Evolutionary conservation across 2,113 vertebrate species (phyloP).

Genomic region (Scatophagus argus): DNA sequence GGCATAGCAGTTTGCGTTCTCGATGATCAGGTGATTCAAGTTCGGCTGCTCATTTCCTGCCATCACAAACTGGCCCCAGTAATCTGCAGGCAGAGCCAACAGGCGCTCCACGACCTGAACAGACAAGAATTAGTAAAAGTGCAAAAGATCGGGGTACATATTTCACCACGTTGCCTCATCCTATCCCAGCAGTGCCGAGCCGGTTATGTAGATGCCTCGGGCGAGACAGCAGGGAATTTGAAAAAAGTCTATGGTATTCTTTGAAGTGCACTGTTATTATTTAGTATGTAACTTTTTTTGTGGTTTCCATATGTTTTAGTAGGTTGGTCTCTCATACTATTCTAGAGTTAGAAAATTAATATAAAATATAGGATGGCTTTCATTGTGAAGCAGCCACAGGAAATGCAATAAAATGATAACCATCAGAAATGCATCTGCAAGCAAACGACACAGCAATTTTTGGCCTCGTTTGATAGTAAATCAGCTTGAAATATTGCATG

Average conservation of each 20-base stretch:
- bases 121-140: neutral
- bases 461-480: neutral
- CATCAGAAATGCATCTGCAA: neutral
- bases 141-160: neutral
- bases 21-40: conserved; percentile 86
- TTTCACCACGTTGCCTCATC: conserved; percentile 61
- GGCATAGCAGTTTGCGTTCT: conserved; percentile 91
- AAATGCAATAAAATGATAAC: neutral
- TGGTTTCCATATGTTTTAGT: neutral
- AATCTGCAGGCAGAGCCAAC: conserved; percentile 88
- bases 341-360: too few species aligned
- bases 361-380: neutral
- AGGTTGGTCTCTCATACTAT: neutral
- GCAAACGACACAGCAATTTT: neutral
- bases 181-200: neutral
- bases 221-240: conserved; percentile 21
- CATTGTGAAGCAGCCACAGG: neutral
- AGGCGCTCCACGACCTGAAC: conserved; percentile 92
- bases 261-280: conserved; percentile 2
- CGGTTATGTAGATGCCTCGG: neutral
- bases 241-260: neutral
- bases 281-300: neutral
- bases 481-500: neutral
- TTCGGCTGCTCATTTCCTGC: conserved; percentile 87
- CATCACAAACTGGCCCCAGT: conserved; percentile 93